A percentile compares a stretch with the other conserved stretches of the same genome.
phyloP scores from a whole-genome alignment of 2,113 vertebrate species.

The Lynx canadensis region DNA sequence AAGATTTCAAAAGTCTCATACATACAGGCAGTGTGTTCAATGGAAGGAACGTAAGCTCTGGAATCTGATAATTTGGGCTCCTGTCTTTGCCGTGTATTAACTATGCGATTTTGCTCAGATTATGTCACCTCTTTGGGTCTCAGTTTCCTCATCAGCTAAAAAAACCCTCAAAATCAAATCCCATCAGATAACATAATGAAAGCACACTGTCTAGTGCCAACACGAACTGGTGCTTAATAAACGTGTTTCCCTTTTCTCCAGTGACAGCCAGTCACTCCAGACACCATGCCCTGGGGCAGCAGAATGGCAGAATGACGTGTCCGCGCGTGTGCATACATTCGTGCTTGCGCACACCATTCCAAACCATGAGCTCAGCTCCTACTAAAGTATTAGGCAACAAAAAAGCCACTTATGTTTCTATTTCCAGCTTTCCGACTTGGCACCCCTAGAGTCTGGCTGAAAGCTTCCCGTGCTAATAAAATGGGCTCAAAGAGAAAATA shows the following conservation, averaged over 20 bases:
- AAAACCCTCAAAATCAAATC: neutral
- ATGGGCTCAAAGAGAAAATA: neutral
- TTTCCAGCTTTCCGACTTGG: neutral
- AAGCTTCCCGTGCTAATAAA: neutral
- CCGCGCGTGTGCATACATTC: neutral
- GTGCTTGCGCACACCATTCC: neutral
- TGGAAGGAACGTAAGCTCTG: neutral
- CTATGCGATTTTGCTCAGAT: neutral
- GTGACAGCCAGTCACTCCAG: neutral
- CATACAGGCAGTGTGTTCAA: neutral
- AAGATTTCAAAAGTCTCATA: neutral
- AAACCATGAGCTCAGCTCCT: neutral
- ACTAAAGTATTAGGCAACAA: neutral
- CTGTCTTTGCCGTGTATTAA: constrained; percentile 10
- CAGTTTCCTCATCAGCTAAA: neutral
- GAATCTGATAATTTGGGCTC: neutral
- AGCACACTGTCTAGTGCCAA: neutral
- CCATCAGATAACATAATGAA: neutral
- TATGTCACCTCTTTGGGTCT: neutral
- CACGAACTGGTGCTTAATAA: neutral
- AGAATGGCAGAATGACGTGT: neutral
- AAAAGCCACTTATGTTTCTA: neutral
- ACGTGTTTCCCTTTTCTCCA: neutral
- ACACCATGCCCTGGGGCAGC: neutral
- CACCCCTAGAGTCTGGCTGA: neutral